Evolutionary conservation across 2,113 vertebrate species (phyloP).

Genomic region (Chaetorhynchus papuensis): DNA sequence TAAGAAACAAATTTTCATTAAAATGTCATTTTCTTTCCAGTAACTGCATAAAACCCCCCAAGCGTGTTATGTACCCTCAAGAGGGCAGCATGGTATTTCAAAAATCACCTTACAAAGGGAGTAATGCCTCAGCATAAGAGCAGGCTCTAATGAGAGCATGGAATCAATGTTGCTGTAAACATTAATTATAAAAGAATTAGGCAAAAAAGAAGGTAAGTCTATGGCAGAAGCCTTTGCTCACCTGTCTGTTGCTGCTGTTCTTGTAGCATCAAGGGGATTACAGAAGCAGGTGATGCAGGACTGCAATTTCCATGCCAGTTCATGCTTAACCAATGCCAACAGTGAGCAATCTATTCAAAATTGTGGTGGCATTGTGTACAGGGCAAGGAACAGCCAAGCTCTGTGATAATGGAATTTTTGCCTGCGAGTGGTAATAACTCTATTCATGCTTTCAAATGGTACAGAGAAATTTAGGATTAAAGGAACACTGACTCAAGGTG

Average conservation of each 20-base stretch:
- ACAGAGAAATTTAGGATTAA: neutral
- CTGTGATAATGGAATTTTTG: neutral
- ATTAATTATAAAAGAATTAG: neutral
- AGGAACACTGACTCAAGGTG: neutral
- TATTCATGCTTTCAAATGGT: neutral
- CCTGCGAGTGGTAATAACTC: neutral
- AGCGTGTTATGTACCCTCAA: neutral
- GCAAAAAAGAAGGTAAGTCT: neutral
- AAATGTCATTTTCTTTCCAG: neutral
- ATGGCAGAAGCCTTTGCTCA: neutral
- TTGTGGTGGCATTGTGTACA: neutral
- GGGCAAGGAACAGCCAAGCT: neutral
- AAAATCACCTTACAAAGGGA: neutral
- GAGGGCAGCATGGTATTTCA: conserved; percentile 58
- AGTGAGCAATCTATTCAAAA: neutral
- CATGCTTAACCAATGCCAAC: neutral
- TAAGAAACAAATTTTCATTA: neutral
- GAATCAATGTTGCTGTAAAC: neutral
- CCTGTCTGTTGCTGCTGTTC: neutral
- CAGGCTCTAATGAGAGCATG: neutral
- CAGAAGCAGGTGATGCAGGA: neutral
- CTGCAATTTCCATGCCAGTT: neutral
- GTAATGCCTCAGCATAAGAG: neutral
- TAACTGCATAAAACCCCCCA: neutral
- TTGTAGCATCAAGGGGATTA: neutral